phyloP scores from a whole-genome alignment of 1,140 invertebrate species.

The Caenorhabditis briggsae region DNA sequence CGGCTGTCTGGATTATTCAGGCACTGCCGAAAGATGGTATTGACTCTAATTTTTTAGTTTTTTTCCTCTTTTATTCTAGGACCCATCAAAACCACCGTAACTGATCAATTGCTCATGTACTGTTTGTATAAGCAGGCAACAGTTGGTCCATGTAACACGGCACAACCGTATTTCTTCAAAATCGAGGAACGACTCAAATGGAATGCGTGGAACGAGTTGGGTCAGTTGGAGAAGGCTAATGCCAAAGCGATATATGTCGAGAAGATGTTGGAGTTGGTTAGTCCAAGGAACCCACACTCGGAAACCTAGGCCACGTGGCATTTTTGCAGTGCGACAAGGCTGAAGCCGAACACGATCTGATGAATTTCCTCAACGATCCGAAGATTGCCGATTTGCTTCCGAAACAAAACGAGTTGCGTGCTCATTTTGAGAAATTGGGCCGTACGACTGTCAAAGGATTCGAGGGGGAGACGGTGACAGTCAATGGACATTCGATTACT shows the following conservation, averaged over 20 bases:
- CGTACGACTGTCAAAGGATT: slow-evolving; percentile 33
- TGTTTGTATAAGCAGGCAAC: slow-evolving; percentile 48
- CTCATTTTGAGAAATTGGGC: slow-evolving; percentile 49
- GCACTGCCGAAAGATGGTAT: slow-evolving; percentile 50
- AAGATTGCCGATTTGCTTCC: not conserved
- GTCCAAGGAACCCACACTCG: not conserved
- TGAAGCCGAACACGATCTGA: slow-evolving; percentile 31
- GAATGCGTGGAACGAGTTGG: slow-evolving; percentile 52
- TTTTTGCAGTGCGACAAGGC: slow-evolving; percentile 37
- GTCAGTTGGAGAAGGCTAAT: slow-evolving; percentile 32
- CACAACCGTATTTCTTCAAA: slow-evolving; percentile 41
- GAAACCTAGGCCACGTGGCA: not conserved
- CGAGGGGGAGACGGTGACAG: slow-evolving; percentile 22
- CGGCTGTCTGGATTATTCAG: slow-evolving; percentile 51
- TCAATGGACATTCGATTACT: slow-evolving; percentile 39
- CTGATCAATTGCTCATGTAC: slow-evolving; percentile 41
- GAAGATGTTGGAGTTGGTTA: slow-evolving; percentile 31
- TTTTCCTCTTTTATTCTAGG: not conserved
- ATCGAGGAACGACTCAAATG: slow-evolving; percentile 54
- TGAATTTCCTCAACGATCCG: slow-evolving; percentile 49
- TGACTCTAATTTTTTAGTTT: not conserved
- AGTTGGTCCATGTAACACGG: not conserved
- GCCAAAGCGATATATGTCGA: slow-evolving; percentile 39
- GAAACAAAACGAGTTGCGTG: slow-evolving; percentile 8
- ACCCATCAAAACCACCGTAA: slow-evolving; percentile 32